phyloP scores from a whole-genome alignment of 2,888 invertebrate genomes.

The Lysandra coridon region DNA sequence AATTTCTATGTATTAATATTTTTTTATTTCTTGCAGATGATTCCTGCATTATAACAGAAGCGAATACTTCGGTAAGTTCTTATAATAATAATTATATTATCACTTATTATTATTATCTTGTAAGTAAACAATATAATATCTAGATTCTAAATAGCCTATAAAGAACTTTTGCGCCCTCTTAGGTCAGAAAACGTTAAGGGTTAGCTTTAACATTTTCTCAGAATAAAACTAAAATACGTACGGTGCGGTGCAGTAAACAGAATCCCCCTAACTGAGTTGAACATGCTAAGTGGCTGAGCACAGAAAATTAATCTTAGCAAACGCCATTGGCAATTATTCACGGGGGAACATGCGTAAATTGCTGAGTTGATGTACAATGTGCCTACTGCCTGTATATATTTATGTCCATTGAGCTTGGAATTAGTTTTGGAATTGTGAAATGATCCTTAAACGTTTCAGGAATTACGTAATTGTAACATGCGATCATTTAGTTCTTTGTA shows the following conservation, averaged over 20 bases:
- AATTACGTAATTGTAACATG: background rate
- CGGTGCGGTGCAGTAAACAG: background rate
- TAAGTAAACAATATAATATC: too few species aligned
- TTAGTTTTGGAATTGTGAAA: background rate
- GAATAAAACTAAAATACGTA: background rate
- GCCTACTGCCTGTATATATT: conserved; percentile 11
- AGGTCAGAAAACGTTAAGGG: background rate
- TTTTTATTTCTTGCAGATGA: conserved; percentile 3
- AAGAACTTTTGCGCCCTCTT: background rate
- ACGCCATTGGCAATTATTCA: conserved; percentile 23
- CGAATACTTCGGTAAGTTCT: background rate
- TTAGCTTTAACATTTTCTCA: too few species aligned
- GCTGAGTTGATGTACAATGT: conserved; percentile 19
- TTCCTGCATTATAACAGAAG: background rate
- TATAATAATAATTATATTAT: background rate
- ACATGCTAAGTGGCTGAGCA: conserved; percentile 9
- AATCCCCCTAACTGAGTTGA: background rate
- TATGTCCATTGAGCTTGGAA: background rate
- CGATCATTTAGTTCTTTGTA: too few species aligned
- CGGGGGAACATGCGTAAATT: conserved; percentile 9
- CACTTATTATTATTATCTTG: background rate
- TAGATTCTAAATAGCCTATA: background rate
- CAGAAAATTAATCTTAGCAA: conserved; percentile 18
- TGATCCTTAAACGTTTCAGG: background rate
- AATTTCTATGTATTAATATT: background rate